Evolutionary conservation across 2,888 invertebrate genomes (phyloP), one percentile per base, ranked within the genome.

Genomic region (Carterocephalus palaemon): DNA sequence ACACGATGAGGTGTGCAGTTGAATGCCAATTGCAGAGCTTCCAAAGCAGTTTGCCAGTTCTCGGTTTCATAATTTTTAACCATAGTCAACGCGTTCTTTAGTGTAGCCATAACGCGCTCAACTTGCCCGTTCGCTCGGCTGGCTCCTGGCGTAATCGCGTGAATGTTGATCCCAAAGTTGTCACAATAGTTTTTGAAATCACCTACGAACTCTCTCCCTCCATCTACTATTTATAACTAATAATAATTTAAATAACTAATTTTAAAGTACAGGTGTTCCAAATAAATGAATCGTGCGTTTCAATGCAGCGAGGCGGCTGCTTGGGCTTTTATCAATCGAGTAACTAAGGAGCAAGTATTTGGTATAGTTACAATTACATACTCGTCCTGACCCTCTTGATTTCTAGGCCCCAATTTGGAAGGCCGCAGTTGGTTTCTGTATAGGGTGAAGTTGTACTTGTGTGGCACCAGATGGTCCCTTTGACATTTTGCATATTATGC

Each of bases 341-440:
- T 39, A 50, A 46, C 36, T 28, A 17, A 31, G 32, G 5, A 46
- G 32, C n/a, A 50, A 39, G 16, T 47, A 54, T 45, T 56, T 56
- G 3, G 56, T 53, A 59, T 47, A 6, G 53, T 10, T 1, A 58
- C 57, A 23, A 53, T 34, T 4, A 52, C 41, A 34, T 60, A 57
- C 51, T 57, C 56, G 24, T 55, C 52, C 1, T 24, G 16, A 1
- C 20, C 26, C 19, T 3, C 3, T 20, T 51, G 28, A 22, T 36
- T 56, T 34, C 54, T 60, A 8, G 52, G 49, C 7, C 10, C 10
- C 28, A 28, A 9, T 6, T 19, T 19, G 19, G 6, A 19, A 19
- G 4, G 19, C 19, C 19, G 19, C 19, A 19, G 4, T 19, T 19
- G 26, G 26, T 26, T 26, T 26, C 10, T 26, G 26, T 3, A 26